These are phyloP conservation scores for Aphelenchoides fujianensis DNA, from an alignment of 1,140 invertebrate species.

Conservation along the genomic window DNA sequence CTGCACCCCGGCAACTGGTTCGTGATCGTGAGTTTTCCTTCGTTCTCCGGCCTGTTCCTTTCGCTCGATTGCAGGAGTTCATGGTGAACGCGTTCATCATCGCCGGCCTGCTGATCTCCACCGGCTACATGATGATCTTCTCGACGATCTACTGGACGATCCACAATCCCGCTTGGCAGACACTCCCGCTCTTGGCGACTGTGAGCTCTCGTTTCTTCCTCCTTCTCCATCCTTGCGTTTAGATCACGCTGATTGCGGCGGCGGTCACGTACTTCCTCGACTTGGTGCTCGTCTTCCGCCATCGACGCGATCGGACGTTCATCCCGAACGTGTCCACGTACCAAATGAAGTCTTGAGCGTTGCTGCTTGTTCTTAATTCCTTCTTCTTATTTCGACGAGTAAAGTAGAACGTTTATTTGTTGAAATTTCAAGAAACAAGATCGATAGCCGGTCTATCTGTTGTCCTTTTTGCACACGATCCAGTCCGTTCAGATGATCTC, in stretches of 20 bases:
- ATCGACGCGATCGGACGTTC: slow-evolving; percentile 29
- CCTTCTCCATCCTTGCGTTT: no score
- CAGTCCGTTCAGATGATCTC: slow-evolving; percentile 28
- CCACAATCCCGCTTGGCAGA: slow-evolving; percentile 37
- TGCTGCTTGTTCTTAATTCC: no score
- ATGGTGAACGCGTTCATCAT: slow-evolving; percentile 26
- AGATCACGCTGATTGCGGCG: slow-evolving; percentile 17
- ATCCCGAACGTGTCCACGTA: slow-evolving; percentile 34
- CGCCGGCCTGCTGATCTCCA: slow-evolving; percentile 25
- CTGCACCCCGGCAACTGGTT: slow-evolving; percentile 16
- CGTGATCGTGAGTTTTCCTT: slow-evolving; percentile 24
- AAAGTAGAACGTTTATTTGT: no score
- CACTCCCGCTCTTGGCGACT: slow-evolving; percentile 26
- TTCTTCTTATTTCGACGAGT: no score
- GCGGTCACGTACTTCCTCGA: slow-evolving; percentile 25
- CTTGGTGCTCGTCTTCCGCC: slow-evolving; percentile 13
- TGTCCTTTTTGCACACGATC: no score
- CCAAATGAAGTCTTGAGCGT: no score
- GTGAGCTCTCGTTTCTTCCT: slow-evolving; percentile 15
- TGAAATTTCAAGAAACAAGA: no score
- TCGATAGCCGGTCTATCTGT: no score
- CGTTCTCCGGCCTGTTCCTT: no score
- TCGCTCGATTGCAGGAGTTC: slow-evolving; percentile 27
- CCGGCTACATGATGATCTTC: slow-evolving; percentile 27
- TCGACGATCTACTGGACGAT: slow-evolving; percentile 25